Evolutionary conservation across 2,888 invertebrate genomes (phyloP), one percentile per base, ranked within the genome.

Genomic region (Acleris literana): DNA sequence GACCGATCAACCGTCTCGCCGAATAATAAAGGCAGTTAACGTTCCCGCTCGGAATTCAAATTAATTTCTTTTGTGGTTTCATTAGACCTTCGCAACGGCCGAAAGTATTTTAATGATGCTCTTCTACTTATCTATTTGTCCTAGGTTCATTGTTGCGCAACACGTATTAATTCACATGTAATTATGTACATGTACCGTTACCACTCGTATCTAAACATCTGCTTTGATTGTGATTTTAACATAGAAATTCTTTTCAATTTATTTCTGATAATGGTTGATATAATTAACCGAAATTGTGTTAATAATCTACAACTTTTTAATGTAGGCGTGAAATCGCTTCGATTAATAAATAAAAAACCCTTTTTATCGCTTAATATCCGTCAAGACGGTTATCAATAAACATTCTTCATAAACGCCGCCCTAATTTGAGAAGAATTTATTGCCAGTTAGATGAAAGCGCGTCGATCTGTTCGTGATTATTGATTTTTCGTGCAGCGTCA

Each of bases 401-500:
- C 51, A 20, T 13, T 20, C 18, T 29, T 39, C 18, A 7, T 53
- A 57, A 62, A 66, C 56, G 43, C 46, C 25, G 68, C 43, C 33
- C 64, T 52, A 56, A 68, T 64, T 68, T 64, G 48, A 46, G 22
- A 67, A 55, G 43, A 68, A 68, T 60, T 62, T 62, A 57, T 52
- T 53, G 61, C 18, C 68, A 64, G 53, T 55, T 68, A 68, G 56
- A 64, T 68, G 56, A 68, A 60, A 68, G 64, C 64, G 59, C 64
- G 55, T 69, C 63, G 72, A 71, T 72, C 56, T 69, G 73, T 76
- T 80, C 83, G 81, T 80, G 81, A 81, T 79, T 78, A 76, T 78
- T 78, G 77, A 76, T 78, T 79, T 76, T 76, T 76, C 77, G 74
- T 74, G 80, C 75, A 76, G 76, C 74, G 77, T 78, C 79, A 70